These are phyloP conservation scores for Tanytarsus gracilentus DNA, from an alignment of 2,888 invertebrate genomes.

Conservation along the genomic window DNA sequence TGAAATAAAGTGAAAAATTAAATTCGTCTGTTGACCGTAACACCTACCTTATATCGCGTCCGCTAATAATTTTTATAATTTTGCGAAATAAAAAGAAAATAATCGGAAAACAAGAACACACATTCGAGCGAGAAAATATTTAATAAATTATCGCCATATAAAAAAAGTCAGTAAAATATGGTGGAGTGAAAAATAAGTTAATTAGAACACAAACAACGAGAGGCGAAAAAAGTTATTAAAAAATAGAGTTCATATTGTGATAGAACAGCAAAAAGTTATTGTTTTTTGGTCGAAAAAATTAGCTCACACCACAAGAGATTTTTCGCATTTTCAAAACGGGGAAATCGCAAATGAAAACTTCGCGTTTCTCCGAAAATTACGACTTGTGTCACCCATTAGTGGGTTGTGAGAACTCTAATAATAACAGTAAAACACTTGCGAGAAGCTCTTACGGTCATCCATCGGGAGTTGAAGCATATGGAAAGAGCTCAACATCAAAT, in stretches of 20 bases:
- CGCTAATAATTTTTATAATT: too few species aligned
- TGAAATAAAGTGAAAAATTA: not conserved
- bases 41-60: too few species aligned
- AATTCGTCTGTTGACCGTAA: conserved; percentile 1
- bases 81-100: too few species aligned
- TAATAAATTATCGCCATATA: not conserved
- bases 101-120: too few species aligned
- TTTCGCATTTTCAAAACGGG: conserved; percentile 10
- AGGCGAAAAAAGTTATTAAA: not conserved
- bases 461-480: conserved; percentile 17
- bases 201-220: not conserved
- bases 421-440: conserved; percentile 30
- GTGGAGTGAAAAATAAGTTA: not conserved
- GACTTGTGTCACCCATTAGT: conserved; percentile 37
- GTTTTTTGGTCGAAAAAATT: conserved; percentile 4
- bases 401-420: conserved; percentile 32
- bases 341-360: conserved; percentile 36
- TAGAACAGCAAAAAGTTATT: conserved; percentile 12
- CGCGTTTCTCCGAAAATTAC: conserved; percentile 36
- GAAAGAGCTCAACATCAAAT: conserved; percentile 14
- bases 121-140: not conserved
- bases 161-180: not conserved
- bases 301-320: not conserved
- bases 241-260: conserved; percentile 18
- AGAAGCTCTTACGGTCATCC: conserved; percentile 12